These are phyloP conservation scores for Cheilosia grossa DNA, from an alignment of 2,888 invertebrate species.

Conservation along the genomic window DNA sequence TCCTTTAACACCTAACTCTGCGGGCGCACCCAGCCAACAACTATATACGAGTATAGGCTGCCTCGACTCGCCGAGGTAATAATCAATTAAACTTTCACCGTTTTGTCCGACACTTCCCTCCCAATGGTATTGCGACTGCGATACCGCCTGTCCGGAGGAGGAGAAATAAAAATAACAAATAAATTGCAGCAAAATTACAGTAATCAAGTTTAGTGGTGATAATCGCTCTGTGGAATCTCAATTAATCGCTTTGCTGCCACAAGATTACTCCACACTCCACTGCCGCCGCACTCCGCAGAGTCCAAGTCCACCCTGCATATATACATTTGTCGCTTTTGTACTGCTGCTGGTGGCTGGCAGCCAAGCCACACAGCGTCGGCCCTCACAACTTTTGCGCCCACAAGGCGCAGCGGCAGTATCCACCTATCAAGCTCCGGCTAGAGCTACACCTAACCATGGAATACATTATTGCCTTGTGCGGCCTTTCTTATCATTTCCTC, in stretches of 20 bases:
- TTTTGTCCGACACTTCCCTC: constrained; percentile 54
- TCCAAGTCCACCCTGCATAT: background rate
- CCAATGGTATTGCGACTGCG: background rate
- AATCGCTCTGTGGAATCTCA: constrained; percentile 76
- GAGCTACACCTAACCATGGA: constrained; percentile 58
- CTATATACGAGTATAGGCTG: constrained; percentile 2
- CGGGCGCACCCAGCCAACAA: constrained; percentile 46
- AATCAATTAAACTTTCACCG: constrained; percentile 75
- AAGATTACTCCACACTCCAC: constrained; percentile 70
- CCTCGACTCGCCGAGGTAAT: constrained; percentile 60
- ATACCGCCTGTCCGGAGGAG: constrained; percentile 3
- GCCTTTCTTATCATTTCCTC: constrained; percentile 73
- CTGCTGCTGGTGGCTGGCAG: constrained; percentile 16
- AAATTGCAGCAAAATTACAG: constrained; percentile 76
- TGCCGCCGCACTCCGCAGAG: background rate
- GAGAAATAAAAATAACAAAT: constrained; percentile 67
- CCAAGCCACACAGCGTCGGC: constrained; percentile 53
- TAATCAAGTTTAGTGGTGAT: constrained; percentile 77
- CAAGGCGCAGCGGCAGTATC: constrained; percentile 42
- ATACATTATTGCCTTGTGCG: constrained; percentile 73
- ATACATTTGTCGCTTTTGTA: constrained; percentile 18
- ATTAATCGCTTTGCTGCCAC: constrained; percentile 75
- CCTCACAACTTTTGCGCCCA: constrained; percentile 70
- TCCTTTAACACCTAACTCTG: constrained; percentile 57
- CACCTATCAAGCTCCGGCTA: constrained; percentile 38